phyloP scores from a whole-genome alignment of 2,113 vertebrate species.

The Macquaria ambigua region DNA sequence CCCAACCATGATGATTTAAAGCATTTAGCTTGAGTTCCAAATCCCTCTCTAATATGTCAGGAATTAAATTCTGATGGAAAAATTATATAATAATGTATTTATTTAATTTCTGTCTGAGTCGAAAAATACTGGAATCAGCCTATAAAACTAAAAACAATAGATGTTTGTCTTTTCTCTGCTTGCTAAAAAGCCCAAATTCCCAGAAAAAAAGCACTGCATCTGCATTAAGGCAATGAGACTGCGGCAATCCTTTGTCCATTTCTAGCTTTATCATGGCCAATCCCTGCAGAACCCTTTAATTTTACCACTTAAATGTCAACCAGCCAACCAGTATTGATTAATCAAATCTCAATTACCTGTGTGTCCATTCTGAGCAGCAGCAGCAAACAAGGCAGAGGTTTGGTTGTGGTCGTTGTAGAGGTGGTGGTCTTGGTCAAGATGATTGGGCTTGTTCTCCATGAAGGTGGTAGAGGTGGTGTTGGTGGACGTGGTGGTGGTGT shows the following conservation, averaged over 20 bases:
- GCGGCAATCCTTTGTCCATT: background rate
- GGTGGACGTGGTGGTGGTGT: constrained; percentile 82
- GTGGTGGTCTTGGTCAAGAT: constrained; percentile 58
- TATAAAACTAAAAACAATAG: background rate
- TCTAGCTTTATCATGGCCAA: background rate
- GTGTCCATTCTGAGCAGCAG: constrained; percentile 98
- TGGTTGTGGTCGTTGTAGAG: constrained; percentile 85
- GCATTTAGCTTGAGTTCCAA: background rate
- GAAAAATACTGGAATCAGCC: background rate
- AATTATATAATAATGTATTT: background rate
- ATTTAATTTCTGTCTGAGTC: background rate
- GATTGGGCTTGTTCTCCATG: constrained; percentile 48
- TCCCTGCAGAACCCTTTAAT: background rate
- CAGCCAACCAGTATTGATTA: background rate
- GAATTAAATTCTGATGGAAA: too few relatives aligned
- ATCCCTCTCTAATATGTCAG: background rate
- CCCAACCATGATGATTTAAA: background rate
- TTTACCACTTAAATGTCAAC: background rate
- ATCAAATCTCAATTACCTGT: constrained; percentile 85
- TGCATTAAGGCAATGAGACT: background rate
- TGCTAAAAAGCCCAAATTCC: background rate
- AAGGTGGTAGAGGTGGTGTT: constrained; percentile 84
- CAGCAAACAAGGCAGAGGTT: constrained; percentile 99
- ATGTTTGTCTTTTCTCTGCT: background rate
- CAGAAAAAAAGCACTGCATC: too few relatives aligned